These are phyloP conservation scores for Epinephelus fuscoguttatus DNA, from an alignment of 2,113 vertebrate species.

Conservation along the genomic window DNA sequence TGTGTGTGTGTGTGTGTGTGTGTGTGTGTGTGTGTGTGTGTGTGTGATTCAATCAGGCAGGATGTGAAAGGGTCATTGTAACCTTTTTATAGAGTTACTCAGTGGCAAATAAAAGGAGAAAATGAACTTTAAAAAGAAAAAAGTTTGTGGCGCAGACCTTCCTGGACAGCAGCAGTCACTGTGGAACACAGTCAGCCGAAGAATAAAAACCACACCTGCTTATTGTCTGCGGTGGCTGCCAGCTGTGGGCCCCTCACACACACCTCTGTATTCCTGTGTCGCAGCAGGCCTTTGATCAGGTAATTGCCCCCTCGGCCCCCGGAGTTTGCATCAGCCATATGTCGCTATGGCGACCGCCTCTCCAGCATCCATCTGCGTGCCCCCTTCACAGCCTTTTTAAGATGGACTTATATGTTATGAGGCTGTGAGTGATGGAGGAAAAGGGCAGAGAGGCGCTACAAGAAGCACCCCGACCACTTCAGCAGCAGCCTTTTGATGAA, in stretches of 20 bases:
- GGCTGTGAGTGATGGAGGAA: constrained; percentile 30
- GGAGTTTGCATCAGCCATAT: constrained; percentile 77
- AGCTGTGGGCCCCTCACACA: constrained; percentile 72
- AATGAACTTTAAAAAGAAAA: background rate
- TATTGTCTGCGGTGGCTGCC: constrained; percentile 64
- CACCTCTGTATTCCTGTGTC: constrained; percentile 69
- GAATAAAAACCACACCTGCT: constrained; percentile 43
- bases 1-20: background rate
- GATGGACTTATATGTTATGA: constrained; percentile 49
- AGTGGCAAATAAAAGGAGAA: background rate
- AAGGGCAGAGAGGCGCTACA: background rate
- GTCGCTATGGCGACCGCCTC: constrained; percentile 79
- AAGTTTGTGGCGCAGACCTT: background rate
- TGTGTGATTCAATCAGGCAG: background rate
- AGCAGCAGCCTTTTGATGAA: constrained; percentile 4
- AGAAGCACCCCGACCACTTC: background rate
- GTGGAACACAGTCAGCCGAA: background rate
- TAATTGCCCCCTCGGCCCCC: constrained; percentile 81
- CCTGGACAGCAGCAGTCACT: background rate
- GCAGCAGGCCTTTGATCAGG: constrained; percentile 84
- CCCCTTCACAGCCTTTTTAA: constrained; percentile 68
- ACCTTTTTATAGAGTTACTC: background rate
- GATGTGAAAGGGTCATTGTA: too few species aligned
- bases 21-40: too few species aligned
- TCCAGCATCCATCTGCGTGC: constrained; percentile 65